Percentiles rank a stretch among this genome's conserved stretches.
Evolutionary conservation across 2,797 vertebrate genomes (phyloP).

Genomic region (Catostomus latipinnis): DNA sequence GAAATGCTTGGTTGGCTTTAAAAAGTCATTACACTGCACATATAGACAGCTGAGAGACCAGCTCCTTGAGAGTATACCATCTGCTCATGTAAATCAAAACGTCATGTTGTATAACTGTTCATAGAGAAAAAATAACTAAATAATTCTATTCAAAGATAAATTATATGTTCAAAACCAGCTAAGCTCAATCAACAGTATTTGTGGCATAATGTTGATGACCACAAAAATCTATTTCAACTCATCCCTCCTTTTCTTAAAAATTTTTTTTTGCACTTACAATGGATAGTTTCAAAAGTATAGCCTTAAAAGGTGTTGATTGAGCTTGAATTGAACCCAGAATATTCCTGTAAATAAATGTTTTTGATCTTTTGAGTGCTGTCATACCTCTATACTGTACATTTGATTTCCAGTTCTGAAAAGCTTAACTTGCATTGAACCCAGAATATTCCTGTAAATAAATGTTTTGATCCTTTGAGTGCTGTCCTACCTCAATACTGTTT

Average conservation of each 20-base stretch:
- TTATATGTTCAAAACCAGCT: too few species aligned
- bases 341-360: background rate
- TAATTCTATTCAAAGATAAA: too few species aligned
- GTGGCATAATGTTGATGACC: too few species aligned
- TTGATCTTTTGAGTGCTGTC: constrained; percentile 7
- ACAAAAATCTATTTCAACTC: too few species aligned
- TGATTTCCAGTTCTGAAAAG: constrained; percentile 7
- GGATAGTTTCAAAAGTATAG: too few species aligned
- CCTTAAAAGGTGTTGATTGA: too few species aligned
- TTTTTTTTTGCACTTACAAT: too few species aligned
- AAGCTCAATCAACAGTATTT: too few species aligned
- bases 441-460: background rate
- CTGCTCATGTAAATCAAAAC: constrained; percentile 45
- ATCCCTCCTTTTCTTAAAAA: too few species aligned
- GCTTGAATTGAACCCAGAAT: background rate
- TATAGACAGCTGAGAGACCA: constrained; percentile 19
- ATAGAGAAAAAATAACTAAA: background rate
- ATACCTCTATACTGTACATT: background rate
- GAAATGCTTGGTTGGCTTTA: constrained; percentile 29
- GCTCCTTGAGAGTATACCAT: constrained; percentile 30
- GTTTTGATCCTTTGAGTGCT: constrained; percentile 4
- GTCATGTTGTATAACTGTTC: constrained; percentile 8
- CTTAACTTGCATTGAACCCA: background rate
- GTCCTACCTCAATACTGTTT: background rate
- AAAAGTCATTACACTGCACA: constrained; percentile 1